Evolutionary conservation across 2,113 vertebrate genomes (phyloP).

Genomic region (Centropus bengalensis): DNA sequence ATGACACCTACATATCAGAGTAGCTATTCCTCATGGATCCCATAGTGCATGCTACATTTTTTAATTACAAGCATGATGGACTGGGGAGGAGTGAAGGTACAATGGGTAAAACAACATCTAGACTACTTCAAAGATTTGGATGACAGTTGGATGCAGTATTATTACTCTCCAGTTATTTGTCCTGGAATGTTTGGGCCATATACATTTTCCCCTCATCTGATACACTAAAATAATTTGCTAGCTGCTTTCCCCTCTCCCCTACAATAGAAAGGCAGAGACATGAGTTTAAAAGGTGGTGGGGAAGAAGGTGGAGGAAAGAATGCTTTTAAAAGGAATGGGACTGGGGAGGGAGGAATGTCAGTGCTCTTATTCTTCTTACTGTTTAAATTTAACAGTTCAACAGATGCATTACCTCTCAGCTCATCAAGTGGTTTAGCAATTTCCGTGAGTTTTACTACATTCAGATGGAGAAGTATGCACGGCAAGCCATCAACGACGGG

Average conservation of each 20-base stretch:
- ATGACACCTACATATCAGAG: background rate
- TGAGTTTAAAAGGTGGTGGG: slow-evolving; percentile 20
- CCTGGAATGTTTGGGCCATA: slow-evolving; percentile 6
- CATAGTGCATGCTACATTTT: background rate
- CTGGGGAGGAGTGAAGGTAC: background rate
- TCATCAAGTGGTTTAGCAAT: slow-evolving; percentile 99
- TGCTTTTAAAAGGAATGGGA: slow-evolving; percentile 50
- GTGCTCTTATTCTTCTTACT: slow-evolving; percentile 72
- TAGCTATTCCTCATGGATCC: slow-evolving; percentile 7
- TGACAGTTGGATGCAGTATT: background rate
- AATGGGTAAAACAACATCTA: background rate
- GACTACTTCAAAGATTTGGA: background rate
- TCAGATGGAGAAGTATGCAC: slow-evolving; percentile 99
- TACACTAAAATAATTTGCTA: background rate
- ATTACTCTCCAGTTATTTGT: background rate
- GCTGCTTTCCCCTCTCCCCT: background rate
- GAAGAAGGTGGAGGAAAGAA: slow-evolving; percentile 18
- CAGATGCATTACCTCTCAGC: slow-evolving; percentile 99
- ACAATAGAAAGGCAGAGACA: background rate
- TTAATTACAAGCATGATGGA: background rate
- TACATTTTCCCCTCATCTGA: background rate
- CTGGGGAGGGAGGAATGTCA: slow-evolving; percentile 39
- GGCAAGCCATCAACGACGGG: slow-evolving; percentile 96
- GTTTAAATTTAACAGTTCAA: slow-evolving; percentile 91
- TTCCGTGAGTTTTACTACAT: slow-evolving; percentile 99